Evolutionary conservation across 2,113 vertebrate species (phyloP).

Genomic region (Lepus timidus): DNA sequence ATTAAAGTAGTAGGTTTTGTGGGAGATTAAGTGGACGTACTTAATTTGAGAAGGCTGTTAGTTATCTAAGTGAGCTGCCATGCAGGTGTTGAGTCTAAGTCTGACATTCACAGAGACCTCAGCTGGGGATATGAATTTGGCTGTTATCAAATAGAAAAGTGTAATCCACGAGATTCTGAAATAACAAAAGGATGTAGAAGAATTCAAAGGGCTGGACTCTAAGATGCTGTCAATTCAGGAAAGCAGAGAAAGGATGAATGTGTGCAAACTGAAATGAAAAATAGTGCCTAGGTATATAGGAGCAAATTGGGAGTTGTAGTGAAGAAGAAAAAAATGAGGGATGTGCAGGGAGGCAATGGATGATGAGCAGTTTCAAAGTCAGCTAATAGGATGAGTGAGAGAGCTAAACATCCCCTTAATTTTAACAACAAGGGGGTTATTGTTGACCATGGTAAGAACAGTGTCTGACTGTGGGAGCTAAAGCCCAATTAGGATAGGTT

Average conservation of each 20-base stretch:
- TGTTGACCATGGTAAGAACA: not conserved
- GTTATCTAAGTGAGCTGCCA: slow-evolving; percentile 16
- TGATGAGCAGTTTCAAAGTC: not conserved
- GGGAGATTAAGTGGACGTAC: not conserved
- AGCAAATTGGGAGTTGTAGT: not conserved
- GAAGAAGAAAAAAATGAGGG: not conserved
- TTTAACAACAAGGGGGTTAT: not conserved
- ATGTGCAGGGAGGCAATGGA: not conserved
- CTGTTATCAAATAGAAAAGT: not conserved
- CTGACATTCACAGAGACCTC: not conserved
- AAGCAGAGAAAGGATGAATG: not conserved
- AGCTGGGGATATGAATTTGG: not conserved
- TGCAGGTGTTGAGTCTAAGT: not conserved
- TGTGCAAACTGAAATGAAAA: not conserved
- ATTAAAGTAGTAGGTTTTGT: not conserved
- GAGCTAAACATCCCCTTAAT: slow-evolving; percentile 4
- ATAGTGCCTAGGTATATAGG: not conserved
- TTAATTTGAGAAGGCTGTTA: slow-evolving; percentile 12
- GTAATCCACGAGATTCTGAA: not conserved
- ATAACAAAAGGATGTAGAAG: not conserved
- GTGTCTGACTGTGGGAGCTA: not conserved
- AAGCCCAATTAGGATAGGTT: not conserved
- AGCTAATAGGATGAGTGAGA: not conserved
- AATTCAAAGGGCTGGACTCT: not conserved
- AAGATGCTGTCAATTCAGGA: not conserved